phyloP scores from a whole-genome alignment of 1,140 invertebrate species.

The Coenobita brevimanus region DNA sequence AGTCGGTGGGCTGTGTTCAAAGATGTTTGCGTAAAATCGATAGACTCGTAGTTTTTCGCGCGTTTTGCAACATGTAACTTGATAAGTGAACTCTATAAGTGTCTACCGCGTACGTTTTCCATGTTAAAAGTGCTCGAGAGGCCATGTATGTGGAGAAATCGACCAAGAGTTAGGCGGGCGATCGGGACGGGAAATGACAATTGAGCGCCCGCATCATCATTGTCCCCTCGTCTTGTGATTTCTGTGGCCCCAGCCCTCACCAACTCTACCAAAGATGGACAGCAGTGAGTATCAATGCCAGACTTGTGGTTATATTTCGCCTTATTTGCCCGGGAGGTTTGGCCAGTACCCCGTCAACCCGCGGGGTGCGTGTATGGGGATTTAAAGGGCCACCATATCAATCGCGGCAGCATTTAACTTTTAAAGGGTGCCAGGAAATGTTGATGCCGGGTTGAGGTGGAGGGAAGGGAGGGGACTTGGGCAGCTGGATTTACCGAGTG shows the following conservation, averaged over 20 bases:
- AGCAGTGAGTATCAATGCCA: conserved; percentile 39
- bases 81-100: conserved; percentile 16
- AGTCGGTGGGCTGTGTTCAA: conserved; percentile 10
- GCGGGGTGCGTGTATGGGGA: no score
- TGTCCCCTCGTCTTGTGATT: conserved; percentile 52
- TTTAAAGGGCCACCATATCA: background rate
- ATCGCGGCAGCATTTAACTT: no score
- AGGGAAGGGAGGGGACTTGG: no score
- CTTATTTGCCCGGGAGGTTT: background rate
- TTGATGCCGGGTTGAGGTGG: no score
- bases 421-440: no score
- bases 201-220: conserved; percentile 61
- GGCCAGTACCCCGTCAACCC: background rate
- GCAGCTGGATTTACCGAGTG: no score
- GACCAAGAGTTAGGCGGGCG: background rate
- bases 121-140: background rate
- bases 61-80: background rate
- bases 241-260: conserved; percentile 25
- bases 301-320: background rate
- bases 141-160: conserved; percentile 38
- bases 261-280: conserved; percentile 59
- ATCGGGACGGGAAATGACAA: conserved; percentile 63
- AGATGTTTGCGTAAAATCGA: conserved; percentile 60
- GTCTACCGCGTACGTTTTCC: background rate
- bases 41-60: conserved; percentile 3